Evolutionary conservation across 1,140 invertebrate species (phyloP), one percentile per base, ranked within the genome.

Genomic region (Eupristina koningsbergeri): DNA sequence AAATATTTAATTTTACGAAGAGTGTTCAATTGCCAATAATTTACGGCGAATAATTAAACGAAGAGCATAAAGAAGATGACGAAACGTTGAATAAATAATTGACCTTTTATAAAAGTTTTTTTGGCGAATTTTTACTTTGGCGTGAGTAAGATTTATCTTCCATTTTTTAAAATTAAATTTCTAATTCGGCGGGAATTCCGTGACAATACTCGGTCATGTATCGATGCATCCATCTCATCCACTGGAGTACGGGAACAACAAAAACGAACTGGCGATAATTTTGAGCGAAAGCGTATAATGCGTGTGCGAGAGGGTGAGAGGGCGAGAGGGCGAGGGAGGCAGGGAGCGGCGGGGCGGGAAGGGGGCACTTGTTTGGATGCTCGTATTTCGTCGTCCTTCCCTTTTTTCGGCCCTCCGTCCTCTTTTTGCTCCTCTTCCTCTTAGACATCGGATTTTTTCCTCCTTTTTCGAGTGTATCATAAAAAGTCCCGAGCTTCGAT

Each of bases 351-450:
- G n/a, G n/a, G n/a, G n/a, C n/a, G n/a, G n/a, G n/a, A n/a, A n/a
- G n/a, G n/a, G 64, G 79, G 79, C 45, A 22, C 79, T 79, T 79
- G 77, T 79, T 67, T 79, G 36, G 77, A 67, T 79, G 77, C 63
- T 50, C 63, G 29, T 80, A 67, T 50, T 80, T 80, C 63, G 39
- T 80, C 63, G 39, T 67, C 45, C 63, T 45, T 31, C 73, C n/a
- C 47, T 78, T 41, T 63, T 41, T 67, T 50, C 13, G 45, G 6
- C 47, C 22, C 29, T 45, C n/a, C n/a, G n/a, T n/a, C n/a, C n/a
- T 79, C 31, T 13, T 17, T 41, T 34, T 50, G 39, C 13, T 61
- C 41, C 69, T n/a, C 19, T 69, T 69, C 53, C 64, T 50, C 45
- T 63, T 15, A 69, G n/a, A 29, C 58, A 45, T 61, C 26, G 39